Evolutionary conservation across 1,140 invertebrate species (phyloP), one percentile per base, ranked within the genome.

Genomic region (Aphis gossypii): DNA sequence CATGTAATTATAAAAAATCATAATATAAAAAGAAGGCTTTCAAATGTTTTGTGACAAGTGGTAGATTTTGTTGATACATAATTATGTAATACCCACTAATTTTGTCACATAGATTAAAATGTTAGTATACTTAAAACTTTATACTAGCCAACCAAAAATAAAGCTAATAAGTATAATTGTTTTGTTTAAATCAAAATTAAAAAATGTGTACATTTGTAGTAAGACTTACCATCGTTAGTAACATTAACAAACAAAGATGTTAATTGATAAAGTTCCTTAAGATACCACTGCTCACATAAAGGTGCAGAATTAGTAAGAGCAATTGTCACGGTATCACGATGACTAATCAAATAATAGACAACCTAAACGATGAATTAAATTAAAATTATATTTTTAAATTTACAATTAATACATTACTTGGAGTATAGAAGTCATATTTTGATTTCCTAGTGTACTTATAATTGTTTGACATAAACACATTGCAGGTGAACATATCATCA

Each of bases 401-500:
- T 38, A 51, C 0, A 51, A 48, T 38, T 92, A 48, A 41, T 25
- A n/a, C 35, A 48, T 93, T 94, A 96, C 95, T 95, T 98, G 98
- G 41, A 97, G 95, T 2, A 97, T 96, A 87, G 97, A 97, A 94
- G 97, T 97, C 95, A 97, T 96, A 95, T 99, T 98, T 93, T 97
- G 96, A 0, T 97, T 96, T 68, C 98, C 98, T 18, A 98, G 95
- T 0, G 98, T 97, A 7, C 97, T 98, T 4, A 99, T 95, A 41
- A 99, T 95, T 23, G 97, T 97, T 95, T 98, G 97, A 95, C 98
- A 98, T 6, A 99, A 95, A 94, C 97, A 96, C 44, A 98, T 95
- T 44, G 97, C 97, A 0, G 98, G 97, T 82, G 98, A 96, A 86
- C 98, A 96, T 38, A 98, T 97, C 94, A 98, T 97, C 92, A 97